Evolutionary conservation across 2,888 invertebrate species (phyloP).

Genomic region (Papilio protenor): DNA sequence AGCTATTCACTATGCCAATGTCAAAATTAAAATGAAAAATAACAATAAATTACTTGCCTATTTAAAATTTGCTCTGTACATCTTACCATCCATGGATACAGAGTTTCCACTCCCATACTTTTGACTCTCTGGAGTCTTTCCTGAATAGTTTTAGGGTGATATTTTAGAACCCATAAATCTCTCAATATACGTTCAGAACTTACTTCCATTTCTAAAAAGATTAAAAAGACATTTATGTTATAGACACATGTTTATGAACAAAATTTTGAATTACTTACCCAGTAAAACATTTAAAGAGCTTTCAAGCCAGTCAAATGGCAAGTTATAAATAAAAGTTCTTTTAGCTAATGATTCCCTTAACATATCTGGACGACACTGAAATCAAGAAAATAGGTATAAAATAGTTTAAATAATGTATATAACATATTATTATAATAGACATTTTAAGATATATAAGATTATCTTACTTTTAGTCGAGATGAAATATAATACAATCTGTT

Average conservation of each 20-base stretch:
- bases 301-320: constrained; percentile 83
- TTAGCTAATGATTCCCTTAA: constrained; percentile 78
- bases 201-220: constrained; percentile 78
- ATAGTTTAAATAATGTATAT: too few species aligned
- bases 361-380: constrained; percentile 71
- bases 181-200: constrained; percentile 81
- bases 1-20: too few species aligned
- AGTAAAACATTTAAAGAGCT: constrained; percentile 80
- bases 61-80: constrained; percentile 83
- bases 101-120: constrained; percentile 74
- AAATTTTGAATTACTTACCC: constrained; percentile 61
- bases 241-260: neutral
- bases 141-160: constrained; percentile 81
- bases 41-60: constrained; percentile 67
- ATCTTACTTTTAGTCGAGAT: constrained; percentile 71
- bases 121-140: constrained; percentile 79
- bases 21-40: too few species aligned
- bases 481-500: constrained; percentile 86
- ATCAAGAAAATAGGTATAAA: constrained; percentile 46
- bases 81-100: constrained; percentile 88
- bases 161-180: constrained; percentile 87
- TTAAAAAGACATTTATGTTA: constrained; percentile 25
- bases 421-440: neutral
- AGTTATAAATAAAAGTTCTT: constrained; percentile 82
- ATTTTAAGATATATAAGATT: neutral